Base-by-base conservation (phyloP, 2,888 invertebrate genomes). In the Lasioglossum villosulum region DNA sequence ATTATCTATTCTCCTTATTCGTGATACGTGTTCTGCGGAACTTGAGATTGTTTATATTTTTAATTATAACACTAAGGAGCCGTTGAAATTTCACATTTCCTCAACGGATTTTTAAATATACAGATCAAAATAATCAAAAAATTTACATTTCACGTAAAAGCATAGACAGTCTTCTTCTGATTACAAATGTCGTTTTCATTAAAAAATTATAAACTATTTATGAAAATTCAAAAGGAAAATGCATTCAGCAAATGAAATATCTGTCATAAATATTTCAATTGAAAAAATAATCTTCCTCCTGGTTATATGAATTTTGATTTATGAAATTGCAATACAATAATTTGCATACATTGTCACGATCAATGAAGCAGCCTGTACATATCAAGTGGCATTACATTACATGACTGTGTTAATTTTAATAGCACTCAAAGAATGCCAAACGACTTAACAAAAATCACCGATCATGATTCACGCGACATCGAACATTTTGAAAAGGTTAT, bases 401-500 rank as follows among this genome's bases (percentile, higher is more conserved):
- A 70, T 39, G 23, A 70, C 39, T 14, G 70, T 70, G 39, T 70
- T 70, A 70, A 70, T 14, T 39, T 70, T 4, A 70, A 37, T 39
- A 39, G 12, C n/a, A 12, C 42, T 42, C 14, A 39, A 70, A 14
- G 4, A 39, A 39, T 70, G n/a, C n/a, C n/a, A 39, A 70, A 39
- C 70, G 37, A 39, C n/a, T 39, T 56, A 10, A 70, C 39, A n/a
- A 39, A n/a, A n/a, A 70, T 70, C 70, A 70, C 68, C 68, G 10
- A 23, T 10, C 34, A 37, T 48, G 76, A 34, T 48, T 68, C 66
- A 30, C 34, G 6, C n/a, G 45, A 37, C 76, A 45, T 48, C 76
- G 45, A 76, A 76, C 76, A 66, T 76, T 66, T 76, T 48, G 14
- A 76, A 37, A 68, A 68, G 68, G 19, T 68, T 16, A 68, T 48